These are phyloP conservation scores for Vulpes vulpes DNA, from an alignment of 2,113 vertebrate species.

Conservation along the genomic window DNA sequence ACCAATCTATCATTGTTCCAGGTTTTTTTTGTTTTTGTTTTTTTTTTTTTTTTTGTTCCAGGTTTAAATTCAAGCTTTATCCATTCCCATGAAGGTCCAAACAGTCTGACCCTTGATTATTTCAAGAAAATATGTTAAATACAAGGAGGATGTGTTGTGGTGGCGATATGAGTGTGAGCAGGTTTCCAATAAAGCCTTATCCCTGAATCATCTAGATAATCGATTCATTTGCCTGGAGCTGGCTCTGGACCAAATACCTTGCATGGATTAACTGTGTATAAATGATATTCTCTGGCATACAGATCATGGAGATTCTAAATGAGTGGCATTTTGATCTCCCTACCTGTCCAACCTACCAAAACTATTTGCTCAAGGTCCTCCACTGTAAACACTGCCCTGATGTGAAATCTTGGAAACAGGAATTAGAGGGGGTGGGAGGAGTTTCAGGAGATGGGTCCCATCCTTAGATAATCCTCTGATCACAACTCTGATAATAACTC, in stretches of 20 bases:
- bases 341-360: neutral
- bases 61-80: neutral
- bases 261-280: neutral
- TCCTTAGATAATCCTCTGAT: neutral
- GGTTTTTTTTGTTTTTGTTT: neutral
- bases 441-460: neutral
- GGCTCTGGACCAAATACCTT: neutral
- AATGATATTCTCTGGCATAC: neutral
- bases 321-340: neutral
- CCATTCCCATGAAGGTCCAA: neutral
- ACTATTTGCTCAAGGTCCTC: neutral
- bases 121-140: neutral
- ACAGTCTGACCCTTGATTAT: neutral
- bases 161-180: neutral
- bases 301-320: neutral
- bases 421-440: neutral
- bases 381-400: neutral
- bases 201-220: neutral
- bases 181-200: neutral
- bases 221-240: neutral
- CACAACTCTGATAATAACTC: neutral
- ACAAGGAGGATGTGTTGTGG: neutral
- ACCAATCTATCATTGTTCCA: neutral
- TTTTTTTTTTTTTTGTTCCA: neutral
- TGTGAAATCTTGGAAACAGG: neutral